These are phyloP conservation scores for Anabacerthia variegaticeps DNA, from an alignment of 2,797 vertebrate genomes.

Conservation along the genomic window DNA sequence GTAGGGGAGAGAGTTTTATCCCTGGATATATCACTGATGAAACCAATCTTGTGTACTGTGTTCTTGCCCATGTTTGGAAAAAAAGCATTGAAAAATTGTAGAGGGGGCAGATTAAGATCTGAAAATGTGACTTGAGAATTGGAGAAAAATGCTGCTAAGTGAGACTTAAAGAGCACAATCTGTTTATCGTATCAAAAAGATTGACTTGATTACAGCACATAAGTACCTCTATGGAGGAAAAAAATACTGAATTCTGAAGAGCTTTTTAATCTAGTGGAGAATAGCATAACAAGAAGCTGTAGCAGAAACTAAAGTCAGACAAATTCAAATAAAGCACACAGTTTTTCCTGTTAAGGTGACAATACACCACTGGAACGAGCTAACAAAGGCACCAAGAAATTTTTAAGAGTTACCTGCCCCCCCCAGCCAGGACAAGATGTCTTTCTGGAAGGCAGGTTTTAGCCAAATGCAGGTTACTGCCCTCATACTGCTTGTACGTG, in stretches of 20 bases:
- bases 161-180: conserved; percentile 41
- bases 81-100: background rate
- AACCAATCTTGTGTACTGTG: background rate
- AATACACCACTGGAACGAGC: background rate
- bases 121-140: conserved; percentile 34
- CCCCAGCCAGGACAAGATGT: background rate
- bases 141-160: conserved; percentile 38
- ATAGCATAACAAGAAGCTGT: background rate
- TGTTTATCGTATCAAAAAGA: conserved; percentile 51
- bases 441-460: background rate
- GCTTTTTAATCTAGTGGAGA: conserved; percentile 20
- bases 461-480: background rate
- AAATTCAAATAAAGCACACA: background rate
- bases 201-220: conserved; percentile 38
- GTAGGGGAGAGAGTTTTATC: background rate
- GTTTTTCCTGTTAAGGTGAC: conserved; percentile 25
- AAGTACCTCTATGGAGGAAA: conserved; percentile 6
- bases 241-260: conserved; percentile 29
- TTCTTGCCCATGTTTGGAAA: background rate
- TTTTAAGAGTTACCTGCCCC: background rate
- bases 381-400: background rate
- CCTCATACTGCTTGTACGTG: background rate
- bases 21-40: background rate
- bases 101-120: background rate
- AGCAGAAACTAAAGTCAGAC: background rate